phyloP scores from a whole-genome alignment of 2,113 vertebrate species.

The Scomber japonicus region DNA sequence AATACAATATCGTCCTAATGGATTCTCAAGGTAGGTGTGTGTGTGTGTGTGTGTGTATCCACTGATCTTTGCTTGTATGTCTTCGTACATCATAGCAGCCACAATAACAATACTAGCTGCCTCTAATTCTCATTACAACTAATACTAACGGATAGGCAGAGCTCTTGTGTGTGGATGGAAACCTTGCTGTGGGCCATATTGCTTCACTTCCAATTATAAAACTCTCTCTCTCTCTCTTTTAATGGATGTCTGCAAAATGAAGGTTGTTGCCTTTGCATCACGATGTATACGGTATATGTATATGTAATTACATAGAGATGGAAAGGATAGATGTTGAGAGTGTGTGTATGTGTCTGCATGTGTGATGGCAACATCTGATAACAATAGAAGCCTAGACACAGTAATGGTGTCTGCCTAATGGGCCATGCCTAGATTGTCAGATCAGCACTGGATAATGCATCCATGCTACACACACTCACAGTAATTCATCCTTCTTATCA shows the following conservation, averaged over 20 bases:
- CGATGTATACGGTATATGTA: not conserved
- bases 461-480: slow-evolving; percentile 15
- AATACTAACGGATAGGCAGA: slow-evolving; percentile 4
- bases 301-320: slow-evolving; percentile 2
- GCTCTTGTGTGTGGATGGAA: slow-evolving; percentile 7
- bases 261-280: slow-evolving; percentile 2
- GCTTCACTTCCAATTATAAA: slow-evolving; percentile 29
- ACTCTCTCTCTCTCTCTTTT: not conserved
- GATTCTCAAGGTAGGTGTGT: slow-evolving; percentile 25
- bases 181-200: slow-evolving; percentile 4
- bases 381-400: slow-evolving; percentile 22
- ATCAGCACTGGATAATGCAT: slow-evolving; percentile 59
- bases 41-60: slow-evolving; percentile 7
- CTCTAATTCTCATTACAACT: not conserved
- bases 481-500: not conserved
- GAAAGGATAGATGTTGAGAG: slow-evolving; percentile 2
- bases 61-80: too few relatives aligned
- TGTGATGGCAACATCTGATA: slow-evolving; percentile 39
- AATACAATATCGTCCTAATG: slow-evolving; percentile 37
- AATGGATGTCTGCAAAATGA: slow-evolving; percentile 21
- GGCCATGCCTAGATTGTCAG: slow-evolving; percentile 44
- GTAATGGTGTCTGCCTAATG: slow-evolving; percentile 69
- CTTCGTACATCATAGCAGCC: too few relatives aligned
- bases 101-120: too few relatives aligned
- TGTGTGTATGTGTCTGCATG: slow-evolving; percentile 10